Evolutionary conservation across 1,140 invertebrate species (phyloP), one percentile per base, ranked within the genome.

Genomic region (Musca domestica): DNA sequence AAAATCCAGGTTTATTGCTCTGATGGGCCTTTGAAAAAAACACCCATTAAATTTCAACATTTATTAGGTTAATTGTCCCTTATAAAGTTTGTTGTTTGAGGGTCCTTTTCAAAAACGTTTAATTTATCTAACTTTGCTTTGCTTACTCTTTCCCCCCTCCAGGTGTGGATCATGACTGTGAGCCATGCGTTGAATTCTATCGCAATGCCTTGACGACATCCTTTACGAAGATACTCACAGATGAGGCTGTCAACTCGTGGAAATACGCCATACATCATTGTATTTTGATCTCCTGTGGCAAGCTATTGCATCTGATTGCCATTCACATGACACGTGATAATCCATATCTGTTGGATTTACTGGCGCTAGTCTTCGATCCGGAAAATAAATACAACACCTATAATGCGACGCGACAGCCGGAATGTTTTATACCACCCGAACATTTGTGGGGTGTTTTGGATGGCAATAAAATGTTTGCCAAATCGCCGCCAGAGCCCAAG

Each of bases 221-320:
- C 54, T 98, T 98, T 84, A 95, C 93, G 17, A 98, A 98, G 85
- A 96, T 98, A 80, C 86, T 98, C 74, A 98, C 96, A n/a, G 96
- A 98, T 84, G 96, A 98, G 82, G 96, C 96, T 56, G 96, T 99
- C 41, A 95, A 92, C 76, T 96, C 94, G 76, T 98, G 96, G 96
- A 98, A 98, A 84, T 88, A 90, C 77, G 97, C 98, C 82, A 98
- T 98, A 76, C 96, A 98, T 83, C 91, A 91, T 82, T 97, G 93
- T 84, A 98, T 98, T 73, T 88, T 95, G 76, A 90, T 93, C 72
- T 98, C 98, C 77, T 97, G 95, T 81, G 90, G 95, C 80, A 91
- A 92, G 80, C 85, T 98, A 65, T 89, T 98, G 64, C 94, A 97
- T 84, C 84, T 99, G 71, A 95, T 94, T 86, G 94, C 95, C 67